Conservation (phyloP, 2,888 invertebrate species). For the Cephus pygmeus region DNA sequence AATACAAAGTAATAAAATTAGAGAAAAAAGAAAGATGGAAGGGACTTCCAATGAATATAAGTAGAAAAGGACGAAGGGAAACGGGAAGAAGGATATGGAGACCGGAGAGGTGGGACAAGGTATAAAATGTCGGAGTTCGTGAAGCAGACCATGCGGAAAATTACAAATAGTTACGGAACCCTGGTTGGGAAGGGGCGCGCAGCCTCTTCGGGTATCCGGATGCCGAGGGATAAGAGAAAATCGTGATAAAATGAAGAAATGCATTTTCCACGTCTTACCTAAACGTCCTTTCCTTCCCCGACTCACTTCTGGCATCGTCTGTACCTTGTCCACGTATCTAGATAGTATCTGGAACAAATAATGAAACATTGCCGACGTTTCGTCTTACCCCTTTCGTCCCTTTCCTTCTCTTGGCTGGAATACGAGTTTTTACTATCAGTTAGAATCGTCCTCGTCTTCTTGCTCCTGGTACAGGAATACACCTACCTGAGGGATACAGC, state of each 20-base stretch:
- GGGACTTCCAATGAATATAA: neutral
- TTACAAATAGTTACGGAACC: slow-evolving; percentile 45
- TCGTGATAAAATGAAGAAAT: slow-evolving; percentile 23
- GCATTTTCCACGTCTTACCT: neutral
- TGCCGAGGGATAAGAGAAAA: neutral
- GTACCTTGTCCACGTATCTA: neutral
- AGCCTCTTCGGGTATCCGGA: neutral
- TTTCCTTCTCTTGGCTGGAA: neutral
- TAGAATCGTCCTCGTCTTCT: neutral
- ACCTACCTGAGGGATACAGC: neutral
- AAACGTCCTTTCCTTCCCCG: neutral
- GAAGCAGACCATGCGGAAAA: slow-evolving; percentile 44
- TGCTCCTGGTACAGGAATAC: neutral
- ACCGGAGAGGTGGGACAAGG: neutral
- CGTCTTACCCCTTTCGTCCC: neutral
- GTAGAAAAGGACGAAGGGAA: neutral
- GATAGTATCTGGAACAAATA: neutral
- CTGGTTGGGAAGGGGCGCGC: neutral
- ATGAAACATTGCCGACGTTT: neutral
- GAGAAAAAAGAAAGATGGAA: neutral
- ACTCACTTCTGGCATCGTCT: neutral
- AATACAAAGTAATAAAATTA: neutral
- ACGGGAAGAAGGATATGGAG: neutral
- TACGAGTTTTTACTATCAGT: neutral
- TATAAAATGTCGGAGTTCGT: slow-evolving; percentile 31